Base-by-base conservation (phyloP, 2,797 vertebrate species). In the Ispidina lecontei region DNA sequence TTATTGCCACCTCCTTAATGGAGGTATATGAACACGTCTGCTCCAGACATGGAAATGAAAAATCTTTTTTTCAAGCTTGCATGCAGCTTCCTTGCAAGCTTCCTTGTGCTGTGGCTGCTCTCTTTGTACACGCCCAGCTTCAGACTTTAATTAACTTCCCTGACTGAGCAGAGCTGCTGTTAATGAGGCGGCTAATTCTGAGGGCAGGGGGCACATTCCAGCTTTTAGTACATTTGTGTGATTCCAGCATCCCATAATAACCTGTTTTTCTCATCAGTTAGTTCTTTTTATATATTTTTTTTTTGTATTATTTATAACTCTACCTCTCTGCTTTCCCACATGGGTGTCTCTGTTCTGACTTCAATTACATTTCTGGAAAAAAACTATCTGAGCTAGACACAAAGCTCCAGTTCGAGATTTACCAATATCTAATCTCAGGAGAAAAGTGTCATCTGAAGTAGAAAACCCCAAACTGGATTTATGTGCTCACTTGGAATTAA, bases 121-220 rank as follows among this genome's bases (percentile, higher is more conserved):
- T 28, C 84, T 83, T 79, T 72, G 41, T 84, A 87, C 90, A 90
- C 1, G 52, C 55, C 54, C 6, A 63, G 87, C 92, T 89, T 86
- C 84, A 88, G 90, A 94, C 91, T 95, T 96, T 93, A 97, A 95
- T 96, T 97, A 97, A 97, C 92, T 97, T 96, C 74, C 72, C 89
- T 81, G 95, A 72, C 94, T 95, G 92, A 95, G 73, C 93, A 91
- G 87, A 89, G 91, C 62, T 7, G 12, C 89, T 75, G 80, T 85
- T 97, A 97, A 97, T 95, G 93, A 96, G 95, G 95, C 89, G 3
- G 37, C 62, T 90, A 93, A 95, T 95, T 95, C 73, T 77, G 86
- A 96, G 95, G 93, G 93, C 92, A 92, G 90, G 70, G 94, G 85
- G 74, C 84, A 85, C 84, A 71, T 89, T 94, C 56, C 79, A 91